phyloP scores from a whole-genome alignment of 2,113 vertebrate species.

The Rana temporaria region DNA sequence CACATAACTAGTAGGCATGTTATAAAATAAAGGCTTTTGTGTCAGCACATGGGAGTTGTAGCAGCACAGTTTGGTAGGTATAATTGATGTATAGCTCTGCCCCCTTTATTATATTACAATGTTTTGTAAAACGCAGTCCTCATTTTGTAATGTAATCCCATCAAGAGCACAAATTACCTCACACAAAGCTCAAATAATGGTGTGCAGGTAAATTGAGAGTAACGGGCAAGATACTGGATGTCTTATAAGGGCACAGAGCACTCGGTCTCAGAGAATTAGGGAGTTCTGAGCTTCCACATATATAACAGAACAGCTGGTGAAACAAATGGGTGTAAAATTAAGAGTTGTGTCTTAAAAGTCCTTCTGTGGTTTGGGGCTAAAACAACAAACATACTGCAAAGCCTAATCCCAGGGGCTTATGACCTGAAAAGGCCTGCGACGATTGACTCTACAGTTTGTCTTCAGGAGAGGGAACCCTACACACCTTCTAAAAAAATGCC shows the following conservation, averaged over 20 bases:
- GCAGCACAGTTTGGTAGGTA: constrained; percentile 12
- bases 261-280: not conserved
- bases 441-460: too few relatives aligned
- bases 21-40: constrained; percentile 48
- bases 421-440: too few relatives aligned
- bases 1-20: constrained; percentile 41
- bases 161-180: constrained; percentile 34
- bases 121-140: constrained; percentile 26
- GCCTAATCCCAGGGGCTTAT: too few relatives aligned
- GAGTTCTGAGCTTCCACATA: too few relatives aligned
- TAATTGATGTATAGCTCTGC: constrained; percentile 39
- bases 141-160: constrained; percentile 38
- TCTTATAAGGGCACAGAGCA: not conserved
- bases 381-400: too few relatives aligned
- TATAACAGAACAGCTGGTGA: too few relatives aligned
- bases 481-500: too few relatives aligned
- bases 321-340: too few relatives aligned
- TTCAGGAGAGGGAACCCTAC: too few relatives aligned
- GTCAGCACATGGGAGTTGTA: constrained; percentile 17
- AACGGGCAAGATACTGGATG: not conserved
- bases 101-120: constrained; percentile 45
- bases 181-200: constrained; percentile 18
- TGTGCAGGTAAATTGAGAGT: constrained; percentile 6
- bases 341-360: too few relatives aligned
- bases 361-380: too few relatives aligned